Percentiles rank a stretch among this genome's conserved stretches.
These are phyloP conservation scores for Siphlonurus alternatus DNA, from an alignment of 2,888 invertebrate genomes.

Conservation along the genomic window DNA sequence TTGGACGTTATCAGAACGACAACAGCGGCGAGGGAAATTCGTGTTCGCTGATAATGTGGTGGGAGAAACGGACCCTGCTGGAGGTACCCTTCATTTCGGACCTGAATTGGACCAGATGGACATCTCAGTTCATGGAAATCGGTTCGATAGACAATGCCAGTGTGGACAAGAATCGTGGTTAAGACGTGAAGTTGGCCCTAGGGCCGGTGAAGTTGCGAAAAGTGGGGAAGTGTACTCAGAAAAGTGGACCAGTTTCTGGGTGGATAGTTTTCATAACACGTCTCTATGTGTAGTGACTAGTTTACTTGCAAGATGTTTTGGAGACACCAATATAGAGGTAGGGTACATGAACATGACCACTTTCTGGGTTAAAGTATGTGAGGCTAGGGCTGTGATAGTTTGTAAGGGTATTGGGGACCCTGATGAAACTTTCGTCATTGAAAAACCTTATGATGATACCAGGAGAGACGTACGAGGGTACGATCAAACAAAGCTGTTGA, in stretches of 20 bases:
- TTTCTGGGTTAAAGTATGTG: not conserved
- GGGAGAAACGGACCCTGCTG: slow-evolving; percentile 20
- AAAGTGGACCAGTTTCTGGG: not conserved
- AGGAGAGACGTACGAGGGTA: not conserved
- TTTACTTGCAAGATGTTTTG: not conserved
- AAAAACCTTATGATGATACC: not conserved
- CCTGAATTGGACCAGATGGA: not conserved
- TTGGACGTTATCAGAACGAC: slow-evolving; percentile 11
- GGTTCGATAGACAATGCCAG: slow-evolving; percentile 42
- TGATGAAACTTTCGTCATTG: not conserved
- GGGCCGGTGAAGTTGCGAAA: not conserved
- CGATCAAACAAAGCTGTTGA: not conserved
- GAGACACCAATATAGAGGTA: not conserved
- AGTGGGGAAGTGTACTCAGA: not conserved
- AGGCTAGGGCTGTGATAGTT: not conserved
- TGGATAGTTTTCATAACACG: not conserved
- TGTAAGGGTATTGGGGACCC: not conserved
- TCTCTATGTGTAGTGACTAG: not conserved
- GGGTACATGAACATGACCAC: not conserved
- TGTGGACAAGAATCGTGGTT: slow-evolving; percentile 44
- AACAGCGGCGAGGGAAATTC: slow-evolving; percentile 18
- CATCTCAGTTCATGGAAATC: slow-evolving; percentile 37
- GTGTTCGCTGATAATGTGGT: slow-evolving; percentile 41
- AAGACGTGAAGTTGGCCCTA: slow-evolving; percentile 19
- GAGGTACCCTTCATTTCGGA: not conserved